phyloP scores from a whole-genome alignment of 2,888 invertebrate genomes.

The Lochmaea capreae region DNA sequence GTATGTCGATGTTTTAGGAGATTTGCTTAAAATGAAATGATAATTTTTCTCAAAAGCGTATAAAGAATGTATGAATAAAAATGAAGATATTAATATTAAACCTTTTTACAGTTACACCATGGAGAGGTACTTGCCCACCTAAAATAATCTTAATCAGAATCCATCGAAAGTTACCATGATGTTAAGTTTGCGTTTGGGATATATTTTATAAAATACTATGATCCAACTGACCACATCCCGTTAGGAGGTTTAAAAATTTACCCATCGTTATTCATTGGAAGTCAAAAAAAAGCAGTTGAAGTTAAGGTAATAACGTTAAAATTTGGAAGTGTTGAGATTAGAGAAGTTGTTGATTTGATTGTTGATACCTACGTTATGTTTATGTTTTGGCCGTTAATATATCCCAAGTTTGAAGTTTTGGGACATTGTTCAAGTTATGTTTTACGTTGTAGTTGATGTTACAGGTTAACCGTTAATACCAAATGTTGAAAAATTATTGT shows the following conservation, averaged over 20 bases:
- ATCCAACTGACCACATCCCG: not conserved
- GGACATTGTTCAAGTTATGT: conserved; percentile 25
- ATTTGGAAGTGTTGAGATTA: conserved; percentile 6
- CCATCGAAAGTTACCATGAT: conserved; percentile 9
- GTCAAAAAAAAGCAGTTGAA: conserved; percentile 31
- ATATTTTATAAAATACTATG: conserved; percentile 24
- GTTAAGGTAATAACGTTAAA: conserved; percentile 14
- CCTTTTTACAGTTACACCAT: conserved; percentile 21
- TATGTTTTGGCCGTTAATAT: conserved; percentile 17
- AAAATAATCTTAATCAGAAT: not conserved
- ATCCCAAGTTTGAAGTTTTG: conserved; percentile 29
- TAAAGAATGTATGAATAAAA: not conserved
- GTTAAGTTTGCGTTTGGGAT: conserved; percentile 31
- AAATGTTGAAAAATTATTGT: conserved; percentile 3
- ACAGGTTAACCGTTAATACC: not conserved
- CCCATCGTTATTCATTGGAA: not conserved
- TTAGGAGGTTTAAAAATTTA: conserved; percentile 16
- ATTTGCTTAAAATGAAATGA: no score
- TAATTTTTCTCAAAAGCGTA: no score
- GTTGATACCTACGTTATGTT: conserved; percentile 20
- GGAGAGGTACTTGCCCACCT: conserved; percentile 25
- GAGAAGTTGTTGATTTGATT: not conserved
- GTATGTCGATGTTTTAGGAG: no score
- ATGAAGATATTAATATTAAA: not conserved
- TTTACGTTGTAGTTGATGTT: conserved; percentile 14